Percentiles rank a stretch among this genome's conserved stretches.
Conservation (phyloP, 2,797 vertebrate genomes). For the Chaetodon trifasciatus region DNA sequence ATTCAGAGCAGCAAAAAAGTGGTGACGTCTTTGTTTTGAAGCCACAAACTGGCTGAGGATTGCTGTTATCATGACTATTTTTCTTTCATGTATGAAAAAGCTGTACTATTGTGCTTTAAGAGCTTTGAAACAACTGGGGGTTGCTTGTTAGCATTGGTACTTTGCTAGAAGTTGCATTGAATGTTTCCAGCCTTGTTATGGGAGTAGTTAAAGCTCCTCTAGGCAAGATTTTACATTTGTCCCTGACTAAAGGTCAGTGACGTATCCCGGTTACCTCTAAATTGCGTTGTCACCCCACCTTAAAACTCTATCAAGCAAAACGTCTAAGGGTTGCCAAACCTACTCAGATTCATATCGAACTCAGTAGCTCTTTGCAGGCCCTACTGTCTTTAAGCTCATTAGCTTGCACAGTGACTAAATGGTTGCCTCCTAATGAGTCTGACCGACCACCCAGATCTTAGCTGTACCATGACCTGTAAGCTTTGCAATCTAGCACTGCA, state of each 20-base stretch:
- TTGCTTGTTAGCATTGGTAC: not conserved
- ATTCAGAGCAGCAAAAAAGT: slow-evolving; percentile 11
- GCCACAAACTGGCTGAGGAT: not conserved
- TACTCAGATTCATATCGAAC: not conserved
- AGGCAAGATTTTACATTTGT: slow-evolving; percentile 10
- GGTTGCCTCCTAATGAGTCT: not conserved
- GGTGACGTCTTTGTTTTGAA: not conserved
- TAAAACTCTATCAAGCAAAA: not conserved
- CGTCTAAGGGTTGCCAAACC: not conserved
- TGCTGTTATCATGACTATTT: slow-evolving; percentile 2
- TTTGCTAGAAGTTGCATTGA: not conserved
- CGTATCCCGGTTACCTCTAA: not conserved
- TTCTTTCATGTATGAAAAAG: not conserved
- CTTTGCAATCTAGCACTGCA: not conserved
- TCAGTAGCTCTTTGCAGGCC: not conserved
- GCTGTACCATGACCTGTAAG: not conserved
- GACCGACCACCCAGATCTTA: not conserved
- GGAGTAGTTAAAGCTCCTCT: not conserved
- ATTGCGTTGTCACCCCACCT: not conserved
- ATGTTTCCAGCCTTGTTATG: not conserved
- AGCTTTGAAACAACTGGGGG: not conserved
- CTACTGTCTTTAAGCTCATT: not conserved
- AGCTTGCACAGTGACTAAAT: no score
- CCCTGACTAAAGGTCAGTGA: not conserved
- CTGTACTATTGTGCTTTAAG: not conserved